phyloP scores from a whole-genome alignment of 2,113 vertebrate genomes.

The Azemiops feae region DNA sequence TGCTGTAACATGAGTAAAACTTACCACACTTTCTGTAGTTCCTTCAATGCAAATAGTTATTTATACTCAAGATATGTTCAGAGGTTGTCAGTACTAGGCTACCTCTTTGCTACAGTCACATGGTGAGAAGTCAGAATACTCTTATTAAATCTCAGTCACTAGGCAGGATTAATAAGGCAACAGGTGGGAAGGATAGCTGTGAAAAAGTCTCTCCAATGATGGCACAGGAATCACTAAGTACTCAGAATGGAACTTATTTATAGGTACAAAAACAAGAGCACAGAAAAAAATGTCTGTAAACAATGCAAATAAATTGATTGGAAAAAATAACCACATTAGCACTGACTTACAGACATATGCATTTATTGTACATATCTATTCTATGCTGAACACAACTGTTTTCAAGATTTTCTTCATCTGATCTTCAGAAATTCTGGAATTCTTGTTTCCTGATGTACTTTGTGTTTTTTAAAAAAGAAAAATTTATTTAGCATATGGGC shows the following conservation, averaged over 20 bases:
- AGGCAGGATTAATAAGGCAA: neutral
- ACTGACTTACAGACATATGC: neutral
- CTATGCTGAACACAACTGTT: neutral
- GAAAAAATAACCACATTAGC: neutral
- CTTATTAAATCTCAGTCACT: neutral
- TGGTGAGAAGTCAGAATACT: neutral
- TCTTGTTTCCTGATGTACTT: neutral
- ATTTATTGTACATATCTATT: neutral
- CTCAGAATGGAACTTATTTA: neutral
- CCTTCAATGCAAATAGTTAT: neutral
- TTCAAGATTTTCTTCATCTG: neutral
- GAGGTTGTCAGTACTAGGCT: neutral
- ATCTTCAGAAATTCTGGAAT: neutral
- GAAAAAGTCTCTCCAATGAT: neutral
- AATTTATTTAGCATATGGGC: neutral
- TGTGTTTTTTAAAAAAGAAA: neutral
- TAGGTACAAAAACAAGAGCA: neutral
- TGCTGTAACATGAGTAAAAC: neutral
- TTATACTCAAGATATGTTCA: neutral
- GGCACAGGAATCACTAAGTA: neutral
- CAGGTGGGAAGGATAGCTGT: neutral
- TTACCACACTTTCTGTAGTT: neutral
- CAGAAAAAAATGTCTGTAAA: neutral
- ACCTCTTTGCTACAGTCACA: neutral
- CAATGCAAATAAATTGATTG: neutral